Conservation (phyloP, 2,888 invertebrate species). For the Stratiomys singularior region DNA sequence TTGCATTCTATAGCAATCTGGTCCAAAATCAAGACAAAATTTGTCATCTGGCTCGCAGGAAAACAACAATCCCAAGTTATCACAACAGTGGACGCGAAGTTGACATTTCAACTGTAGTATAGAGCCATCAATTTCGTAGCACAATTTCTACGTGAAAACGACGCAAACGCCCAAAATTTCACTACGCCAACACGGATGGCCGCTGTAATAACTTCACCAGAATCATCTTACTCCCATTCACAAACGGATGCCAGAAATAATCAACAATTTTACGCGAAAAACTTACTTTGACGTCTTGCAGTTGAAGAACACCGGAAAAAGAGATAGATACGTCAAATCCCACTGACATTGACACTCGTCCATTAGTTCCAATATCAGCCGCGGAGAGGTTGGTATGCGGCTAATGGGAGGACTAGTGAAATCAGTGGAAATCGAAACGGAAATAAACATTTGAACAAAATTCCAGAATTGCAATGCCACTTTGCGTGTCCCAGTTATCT, state of each 20-base stretch:
- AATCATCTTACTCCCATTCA: not conserved
- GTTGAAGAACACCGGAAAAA: slow-evolving; percentile 65
- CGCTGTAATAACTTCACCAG: not conserved
- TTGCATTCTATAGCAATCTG: not conserved
- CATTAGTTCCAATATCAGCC: too few species aligned
- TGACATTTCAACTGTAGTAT: slow-evolving; percentile 23
- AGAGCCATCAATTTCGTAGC: not conserved
- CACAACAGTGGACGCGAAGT: slow-evolving; percentile 21
- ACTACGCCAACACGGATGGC: not conserved
- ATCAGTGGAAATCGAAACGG: too few species aligned
- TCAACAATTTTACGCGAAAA: slow-evolving; percentile 57
- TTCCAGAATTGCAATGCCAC: too few species aligned
- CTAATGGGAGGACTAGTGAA: too few species aligned
- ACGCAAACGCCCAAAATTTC: not conserved
- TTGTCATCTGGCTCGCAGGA: too few species aligned
- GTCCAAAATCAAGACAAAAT: not conserved
- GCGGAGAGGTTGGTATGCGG: too few species aligned
- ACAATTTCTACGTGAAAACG: not conserved
- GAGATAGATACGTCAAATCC: slow-evolving; percentile 53
- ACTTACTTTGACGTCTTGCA: slow-evolving; percentile 64
- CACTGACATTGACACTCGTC: not conserved
- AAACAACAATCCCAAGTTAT: not conserved
- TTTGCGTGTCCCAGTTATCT: too few species aligned
- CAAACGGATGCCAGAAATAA: slow-evolving; percentile 54
- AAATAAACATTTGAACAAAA: too few species aligned